Evolutionary conservation across 2,888 invertebrate genomes (phyloP), one percentile per base, ranked within the genome.

Genomic region (Ariolimax columbianus): DNA sequence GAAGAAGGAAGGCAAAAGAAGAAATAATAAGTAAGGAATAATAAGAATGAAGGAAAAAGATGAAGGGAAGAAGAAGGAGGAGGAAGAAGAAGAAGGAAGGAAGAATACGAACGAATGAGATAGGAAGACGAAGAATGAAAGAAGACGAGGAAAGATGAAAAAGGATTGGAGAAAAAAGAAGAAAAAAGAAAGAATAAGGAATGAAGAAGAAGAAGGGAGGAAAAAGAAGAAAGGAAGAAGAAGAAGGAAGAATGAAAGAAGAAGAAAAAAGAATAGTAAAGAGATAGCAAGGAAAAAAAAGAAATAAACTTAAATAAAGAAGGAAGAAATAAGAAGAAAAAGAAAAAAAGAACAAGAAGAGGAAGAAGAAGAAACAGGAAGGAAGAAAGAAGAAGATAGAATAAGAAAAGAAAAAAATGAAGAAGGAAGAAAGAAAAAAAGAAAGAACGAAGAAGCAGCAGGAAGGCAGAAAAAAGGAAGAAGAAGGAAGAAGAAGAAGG

Each of bases 391-490:
- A 26, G 38, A 36, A 68, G 30, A 68, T n/a, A 38, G n/a, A 80
- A 30, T 43, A n/a, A 68, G 36, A 80, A 14, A 40, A 26, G 40
- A 17, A 68, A n/a, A 40, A 40, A 80, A 19, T 68, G 43, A 43
- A 23, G 43, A 40, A 80, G 17, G 68, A 30, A 66, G 30, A 68
- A 23, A 68, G 7, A 80, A 43, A 80, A n/a, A 43, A n/a, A 66
- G 80, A 68, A 43, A 68, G 26, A 80, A 17, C 68, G 40, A 68
- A 59, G 68, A 26, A 66, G 38, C 14, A 80, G 43, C n/a, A 19
- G 14, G 55, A 33, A 40, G 9, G 33, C n/a, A 19, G 33, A 33
- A 33, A 19, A 14, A 19, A 68, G 33, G 47, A 47, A 47, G 47
- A 47, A 47, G 9, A 47, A 47, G 47, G 14, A 47, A 33, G 33